These are phyloP conservation scores for Lates japonicus DNA, from an alignment of 2,797 vertebrate genomes.

Conservation along the genomic window DNA sequence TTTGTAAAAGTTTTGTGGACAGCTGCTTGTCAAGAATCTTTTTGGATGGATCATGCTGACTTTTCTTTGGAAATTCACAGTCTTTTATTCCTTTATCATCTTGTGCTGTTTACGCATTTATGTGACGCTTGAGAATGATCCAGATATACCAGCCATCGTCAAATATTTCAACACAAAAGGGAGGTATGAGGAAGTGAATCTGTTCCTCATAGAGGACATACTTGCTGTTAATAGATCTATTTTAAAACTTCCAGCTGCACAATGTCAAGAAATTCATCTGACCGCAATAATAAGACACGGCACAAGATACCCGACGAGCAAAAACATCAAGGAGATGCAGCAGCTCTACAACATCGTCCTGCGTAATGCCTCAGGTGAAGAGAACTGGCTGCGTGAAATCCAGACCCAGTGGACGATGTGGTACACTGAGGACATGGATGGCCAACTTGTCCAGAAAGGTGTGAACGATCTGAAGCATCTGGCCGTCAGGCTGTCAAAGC, in stretches of 20 bases:
- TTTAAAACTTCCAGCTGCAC: constrained; percentile 71
- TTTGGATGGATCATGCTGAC: constrained; percentile 19
- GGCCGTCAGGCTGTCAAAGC: constrained; percentile 86
- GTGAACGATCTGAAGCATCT: constrained; percentile 86
- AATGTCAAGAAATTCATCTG: constrained; percentile 88
- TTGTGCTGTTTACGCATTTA: constrained; percentile 23
- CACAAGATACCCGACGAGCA: constrained; percentile 85
- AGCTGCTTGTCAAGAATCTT: constrained; percentile 15
- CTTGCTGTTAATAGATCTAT: constrained; percentile 79
- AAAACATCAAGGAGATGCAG: constrained; percentile 86
- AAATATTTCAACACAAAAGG: constrained; percentile 92
- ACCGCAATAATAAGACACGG: constrained; percentile 89
- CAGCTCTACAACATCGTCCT: constrained; percentile 72
- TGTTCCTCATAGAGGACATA: constrained; percentile 80
- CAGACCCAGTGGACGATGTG: constrained; percentile 86
- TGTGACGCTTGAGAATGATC: background rate
- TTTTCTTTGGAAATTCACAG: constrained; percentile 22
- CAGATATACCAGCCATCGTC: constrained; percentile 78
- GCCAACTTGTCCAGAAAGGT: constrained; percentile 90
- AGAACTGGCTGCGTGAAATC: constrained; percentile 78
- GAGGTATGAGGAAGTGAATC: constrained; percentile 92
- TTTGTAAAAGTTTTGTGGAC: background rate
- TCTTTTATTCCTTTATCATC: constrained; percentile 26
- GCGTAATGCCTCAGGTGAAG: constrained; percentile 22
- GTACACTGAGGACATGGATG: constrained; percentile 92